A percentile compares a stretch with the other conserved stretches of the same genome.
phyloP scores from a whole-genome alignment of 2,113 vertebrate species.

The Himantopus leucocephalus region DNA sequence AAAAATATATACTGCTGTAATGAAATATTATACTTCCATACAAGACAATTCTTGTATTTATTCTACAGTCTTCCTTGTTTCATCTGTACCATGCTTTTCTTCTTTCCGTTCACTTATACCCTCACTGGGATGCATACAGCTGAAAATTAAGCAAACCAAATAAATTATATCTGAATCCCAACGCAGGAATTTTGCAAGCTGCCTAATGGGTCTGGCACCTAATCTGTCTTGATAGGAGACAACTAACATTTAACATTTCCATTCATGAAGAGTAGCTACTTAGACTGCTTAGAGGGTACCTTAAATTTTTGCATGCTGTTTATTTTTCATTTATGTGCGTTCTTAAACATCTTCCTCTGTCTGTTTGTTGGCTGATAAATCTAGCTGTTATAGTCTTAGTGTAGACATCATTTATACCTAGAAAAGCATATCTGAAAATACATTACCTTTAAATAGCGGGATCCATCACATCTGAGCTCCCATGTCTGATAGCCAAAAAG shows the following conservation, averaged over 20 bases:
- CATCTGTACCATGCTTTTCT: not conserved
- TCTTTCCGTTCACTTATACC: not conserved
- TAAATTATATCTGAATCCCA: slow-evolving; percentile 12
- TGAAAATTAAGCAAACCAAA: slow-evolving; percentile 40
- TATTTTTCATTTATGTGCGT: slow-evolving; percentile 65
- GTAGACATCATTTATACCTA: slow-evolving; percentile 72
- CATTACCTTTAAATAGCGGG: slow-evolving; percentile 74
- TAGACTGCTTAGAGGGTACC: slow-evolving; percentile 50
- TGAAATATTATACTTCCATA: not conserved
- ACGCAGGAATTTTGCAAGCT: slow-evolving; percentile 25
- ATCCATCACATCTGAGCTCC: slow-evolving; percentile 78
- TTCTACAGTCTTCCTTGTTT: not conserved
- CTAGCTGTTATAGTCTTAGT: slow-evolving; percentile 54
- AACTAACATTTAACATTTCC: slow-evolving; percentile 29
- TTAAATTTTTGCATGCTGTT: slow-evolving; percentile 56
- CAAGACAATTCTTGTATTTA: not conserved
- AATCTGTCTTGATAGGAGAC: slow-evolving; percentile 22
- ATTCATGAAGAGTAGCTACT: slow-evolving; percentile 30
- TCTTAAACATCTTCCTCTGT: slow-evolving; percentile 65
- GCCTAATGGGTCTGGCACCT: slow-evolving; percentile 18
- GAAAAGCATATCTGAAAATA: slow-evolving; percentile 75
- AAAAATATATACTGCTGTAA: not conserved
- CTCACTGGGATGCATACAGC: not conserved
- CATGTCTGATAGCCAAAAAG: slow-evolving; percentile 75
- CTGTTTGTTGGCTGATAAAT: slow-evolving; percentile 55